phyloP scores from a whole-genome alignment of 2,113 vertebrate genomes.

The Oryzias celebensis region DNA sequence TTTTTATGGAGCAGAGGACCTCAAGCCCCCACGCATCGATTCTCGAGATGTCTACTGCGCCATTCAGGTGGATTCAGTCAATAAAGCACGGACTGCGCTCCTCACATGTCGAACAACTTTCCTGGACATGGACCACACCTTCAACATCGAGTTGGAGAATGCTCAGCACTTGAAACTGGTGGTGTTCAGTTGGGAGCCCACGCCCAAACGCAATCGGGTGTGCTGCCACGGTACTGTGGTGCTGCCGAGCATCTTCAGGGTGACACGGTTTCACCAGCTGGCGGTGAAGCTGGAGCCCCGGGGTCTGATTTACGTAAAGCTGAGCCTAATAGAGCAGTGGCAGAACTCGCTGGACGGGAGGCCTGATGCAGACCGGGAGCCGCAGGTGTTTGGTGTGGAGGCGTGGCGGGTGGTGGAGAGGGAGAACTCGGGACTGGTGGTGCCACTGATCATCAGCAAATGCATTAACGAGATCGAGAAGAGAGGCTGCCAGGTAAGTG shows the following conservation, averaged over 20 bases:
- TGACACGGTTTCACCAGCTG: conserved; percentile 88
- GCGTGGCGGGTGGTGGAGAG: conserved; percentile 89
- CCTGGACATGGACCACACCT: conserved; percentile 97
- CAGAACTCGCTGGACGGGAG: conserved; percentile 88
- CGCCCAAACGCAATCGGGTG: conserved; percentile 84
- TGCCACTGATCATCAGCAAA: conserved; percentile 91
- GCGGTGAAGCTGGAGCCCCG: conserved; percentile 94
- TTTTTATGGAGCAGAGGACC: conserved; percentile 95
- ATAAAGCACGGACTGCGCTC: conserved; percentile 94
- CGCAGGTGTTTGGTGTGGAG: conserved; percentile 90
- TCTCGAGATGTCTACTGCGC: conserved; percentile 96
- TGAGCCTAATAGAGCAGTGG: conserved; percentile 95
- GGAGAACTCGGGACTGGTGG: conserved; percentile 86
- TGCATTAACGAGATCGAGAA: conserved; percentile 96
- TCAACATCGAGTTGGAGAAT: conserved; percentile 97
- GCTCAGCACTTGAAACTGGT: conserved; percentile 96
- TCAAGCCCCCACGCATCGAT: conserved; percentile 92
- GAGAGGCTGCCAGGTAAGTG: conserved; percentile 94
- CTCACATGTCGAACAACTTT: conserved; percentile 92
- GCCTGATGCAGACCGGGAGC: conserved; percentile 76
- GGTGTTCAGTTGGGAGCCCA: conserved; percentile 97
- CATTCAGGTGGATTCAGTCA: conserved; percentile 96
- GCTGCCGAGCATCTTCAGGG: conserved; percentile 91
- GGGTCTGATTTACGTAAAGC: conserved; percentile 94
- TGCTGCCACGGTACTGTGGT: conserved; percentile 94